A percentile compares a stretch with the other conserved stretches of the same genome.
Conservation (phyloP, 1,140 invertebrate species). For the Brachionus rubens region DNA sequence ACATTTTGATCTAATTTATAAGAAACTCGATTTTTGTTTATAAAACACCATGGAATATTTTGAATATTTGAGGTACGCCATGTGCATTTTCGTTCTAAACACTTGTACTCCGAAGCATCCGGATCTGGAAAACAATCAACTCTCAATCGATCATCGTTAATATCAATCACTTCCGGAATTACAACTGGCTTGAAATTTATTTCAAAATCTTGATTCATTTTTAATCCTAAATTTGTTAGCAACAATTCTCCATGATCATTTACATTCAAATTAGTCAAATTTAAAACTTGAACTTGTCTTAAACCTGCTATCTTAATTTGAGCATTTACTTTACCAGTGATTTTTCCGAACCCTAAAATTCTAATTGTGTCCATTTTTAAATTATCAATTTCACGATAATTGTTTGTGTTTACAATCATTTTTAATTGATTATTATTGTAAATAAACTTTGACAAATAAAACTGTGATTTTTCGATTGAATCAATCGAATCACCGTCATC, state of each 20-base stretch:
- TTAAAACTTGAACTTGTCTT: neutral
- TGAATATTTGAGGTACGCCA: conserved; percentile 22
- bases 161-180: conserved; percentile 15
- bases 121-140: conserved; percentile 44
- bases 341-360: conserved; percentile 33
- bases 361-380: conserved; percentile 31
- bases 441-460: conserved; percentile 20
- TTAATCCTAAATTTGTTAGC: neutral
- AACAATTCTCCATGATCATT: conserved; percentile 12
- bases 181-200: conserved; percentile 35
- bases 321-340: neutral
- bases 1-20: neutral
- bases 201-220: conserved; percentile 29
- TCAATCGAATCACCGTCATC: conserved; percentile 47
- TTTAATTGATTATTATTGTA: conserved; percentile 36
- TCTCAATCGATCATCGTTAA: conserved; percentile 8
- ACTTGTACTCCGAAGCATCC: neutral
- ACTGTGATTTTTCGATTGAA: conserved; percentile 35
- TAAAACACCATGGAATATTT: conserved; percentile 33
- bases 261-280: conserved; percentile 42
- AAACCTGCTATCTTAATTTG: neutral
- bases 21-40: conserved; percentile 1
- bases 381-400: conserved; percentile 19
- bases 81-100: neutral
- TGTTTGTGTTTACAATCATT: conserved; percentile 10